Evolutionary conservation across 64 coral and sea anemone species (phyloP), one percentile per base, ranked within the genome.

Genomic region (Porites lutea): DNA sequence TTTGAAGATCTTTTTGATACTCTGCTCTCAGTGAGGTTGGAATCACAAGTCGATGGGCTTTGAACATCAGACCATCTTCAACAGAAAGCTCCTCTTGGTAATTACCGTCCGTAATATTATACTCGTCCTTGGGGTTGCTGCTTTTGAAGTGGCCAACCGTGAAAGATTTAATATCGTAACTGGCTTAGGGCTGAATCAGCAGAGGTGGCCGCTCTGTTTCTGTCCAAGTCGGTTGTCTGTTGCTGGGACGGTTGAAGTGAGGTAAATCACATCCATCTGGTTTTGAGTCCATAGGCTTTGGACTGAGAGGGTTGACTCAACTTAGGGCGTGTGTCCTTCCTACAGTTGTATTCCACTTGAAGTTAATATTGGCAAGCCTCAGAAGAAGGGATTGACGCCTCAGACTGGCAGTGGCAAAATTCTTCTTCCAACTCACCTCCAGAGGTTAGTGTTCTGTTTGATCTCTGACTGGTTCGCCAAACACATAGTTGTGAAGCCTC

Each of bases 401-500:
- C 58, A 83, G 75, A 48, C 82, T 83, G 11, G 62, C 83, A 46
- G 71, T n/a, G 79, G 62, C 79, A 4, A 93, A 76, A 78, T 64
- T 19, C 21, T 88, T 82, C n/a, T 79, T 65, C 20, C 58, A 61
- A 45, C 68, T 52, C 2, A 13, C 65, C 22, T 92, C 90, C 8
- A 57, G 37, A 13, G 92, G 76, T 57, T 82, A 75, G 50, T 88
- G 92, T 37, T 94, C 77, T 72, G 76, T 88, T 83, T 89, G 53
- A 16, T 82, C 87, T 78, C 74, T 51, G n/a, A 89, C 50, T 79
- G 76, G 76, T 12, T 79, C 50, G 21, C 76, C 76, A 79, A 58
- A 94, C 45, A 88, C 13, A 93, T 94, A 94, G 79, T 69, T 89
- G 49, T 89, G 77, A 13, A 94, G 81, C n/a, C 79, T 94, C 78